Percentiles rank a stretch among this genome's conserved stretches.
Evolutionary conservation across 2,113 vertebrate genomes (phyloP).

Genomic region (Numenius arquata): DNA sequence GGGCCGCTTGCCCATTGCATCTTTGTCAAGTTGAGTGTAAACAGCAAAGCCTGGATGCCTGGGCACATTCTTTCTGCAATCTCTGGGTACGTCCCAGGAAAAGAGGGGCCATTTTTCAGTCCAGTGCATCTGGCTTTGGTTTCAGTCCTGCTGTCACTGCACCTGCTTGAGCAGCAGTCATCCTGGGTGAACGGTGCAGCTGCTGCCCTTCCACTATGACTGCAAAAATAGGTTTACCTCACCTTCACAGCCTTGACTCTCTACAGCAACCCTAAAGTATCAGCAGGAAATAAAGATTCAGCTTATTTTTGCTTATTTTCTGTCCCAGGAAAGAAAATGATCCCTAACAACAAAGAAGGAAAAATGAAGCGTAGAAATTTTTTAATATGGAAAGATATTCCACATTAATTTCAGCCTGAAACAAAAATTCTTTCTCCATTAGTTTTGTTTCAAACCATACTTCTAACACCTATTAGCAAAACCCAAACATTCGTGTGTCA

Average conservation of each 20-base stretch:
- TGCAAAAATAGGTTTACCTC: neutral
- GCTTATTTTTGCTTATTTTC: neutral
- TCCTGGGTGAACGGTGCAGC: fast-evolving
- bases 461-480: neutral
- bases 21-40: neutral
- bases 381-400: neutral
- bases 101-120: neutral
- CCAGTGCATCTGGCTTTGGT: neutral
- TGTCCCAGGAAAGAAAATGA: neutral
- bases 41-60: neutral
- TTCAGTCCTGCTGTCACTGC: neutral
- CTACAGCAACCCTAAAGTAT: neutral
- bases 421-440: neutral
- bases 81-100: neutral
- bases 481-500: neutral
- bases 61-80: neutral
- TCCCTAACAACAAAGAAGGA: neutral
- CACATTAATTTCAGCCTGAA: neutral
- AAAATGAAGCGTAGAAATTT: neutral
- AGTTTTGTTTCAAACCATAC: neutral
- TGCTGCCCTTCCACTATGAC: neutral
- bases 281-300: neutral
- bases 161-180: neutral
- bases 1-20: neutral
- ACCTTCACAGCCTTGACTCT: neutral